phyloP scores from a whole-genome alignment of 2,797 vertebrate species.

The Parambassis ranga region DNA sequence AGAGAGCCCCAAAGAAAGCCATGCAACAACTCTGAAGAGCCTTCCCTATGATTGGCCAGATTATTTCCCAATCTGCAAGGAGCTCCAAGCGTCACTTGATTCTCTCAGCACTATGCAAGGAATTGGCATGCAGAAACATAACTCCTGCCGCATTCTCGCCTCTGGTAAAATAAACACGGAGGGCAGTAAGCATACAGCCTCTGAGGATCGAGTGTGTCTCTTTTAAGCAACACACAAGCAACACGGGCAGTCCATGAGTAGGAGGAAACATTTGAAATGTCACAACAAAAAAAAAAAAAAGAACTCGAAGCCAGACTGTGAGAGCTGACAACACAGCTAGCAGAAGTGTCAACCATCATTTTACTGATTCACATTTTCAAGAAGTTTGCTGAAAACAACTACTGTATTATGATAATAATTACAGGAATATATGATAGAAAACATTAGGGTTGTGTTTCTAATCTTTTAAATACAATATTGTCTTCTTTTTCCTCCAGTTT shows the following conservation, averaged over 20 bases:
- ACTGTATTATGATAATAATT: background rate
- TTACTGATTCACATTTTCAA: background rate
- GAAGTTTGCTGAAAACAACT: background rate
- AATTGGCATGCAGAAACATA: conserved; percentile 60
- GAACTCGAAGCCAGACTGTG: conserved; percentile 54
- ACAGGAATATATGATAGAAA: too few species aligned
- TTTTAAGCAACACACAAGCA: conserved; percentile 56
- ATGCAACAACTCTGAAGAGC: conserved; percentile 37
- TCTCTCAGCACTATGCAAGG: conserved; percentile 44
- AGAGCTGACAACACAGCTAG: conserved; percentile 47
- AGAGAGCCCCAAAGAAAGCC: conserved; percentile 57
- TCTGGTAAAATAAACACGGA: background rate
- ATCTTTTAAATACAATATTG: too few species aligned
- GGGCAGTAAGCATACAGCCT: conserved; percentile 23
- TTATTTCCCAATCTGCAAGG: conserved; percentile 26
- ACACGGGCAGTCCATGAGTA: conserved; percentile 47
- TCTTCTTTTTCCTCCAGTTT: background rate
- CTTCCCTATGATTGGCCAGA: conserved; percentile 17
- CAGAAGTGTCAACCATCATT: background rate
- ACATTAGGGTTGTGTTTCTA: too few species aligned
- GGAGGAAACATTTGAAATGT: conserved; percentile 57
- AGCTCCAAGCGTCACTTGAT: conserved; percentile 36
- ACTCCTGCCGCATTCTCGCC: conserved; percentile 34
- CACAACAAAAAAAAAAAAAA: too few species aligned
- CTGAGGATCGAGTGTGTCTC: conserved; percentile 21